Base-by-base conservation (phyloP, 2,113 vertebrate species). In the Apistogramma diplotaenia region DNA sequence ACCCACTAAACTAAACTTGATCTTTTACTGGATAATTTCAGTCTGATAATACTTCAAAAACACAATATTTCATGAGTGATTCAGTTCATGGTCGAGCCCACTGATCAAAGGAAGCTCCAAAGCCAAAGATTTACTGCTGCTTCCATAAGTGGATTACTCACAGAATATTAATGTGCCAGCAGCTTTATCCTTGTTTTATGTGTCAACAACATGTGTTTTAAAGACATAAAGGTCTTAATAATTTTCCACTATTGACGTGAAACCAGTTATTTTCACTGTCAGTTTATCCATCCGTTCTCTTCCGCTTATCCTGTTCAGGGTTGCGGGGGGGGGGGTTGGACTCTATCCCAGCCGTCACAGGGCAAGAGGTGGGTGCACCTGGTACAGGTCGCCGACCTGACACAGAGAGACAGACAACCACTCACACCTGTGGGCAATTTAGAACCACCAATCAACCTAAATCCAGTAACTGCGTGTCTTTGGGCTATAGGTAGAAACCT, bases 21-120 rank as follows among this genome's bases (percentile, higher is more conserved):
- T 46, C 40, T 1, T 67, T 29, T 67, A 29, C 16, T 70, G 18
- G 1, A 5, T n/a, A 31, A 6, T n/a, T 60, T 53, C 18, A n/a
- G 8, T 53, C 9, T 8, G 3, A n/a, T 53, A 46, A 40, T 54
- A 54, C n/a, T 54, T 54, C n/a, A 54, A 21, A 11, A 4, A 53
- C 51, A 54, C 51, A 54, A 4, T 27, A 67, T 46, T 67, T 27
- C 18, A 19, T 51, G 46, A 51, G 46, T 19, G 19, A 51, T 51
- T 51, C 18, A 51, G 6, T 49, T 51, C 16, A 8, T 6, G 0
- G 61, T 29, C 29, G 62, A 43, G 8, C 62, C 0, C 40, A 19
- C 37, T 10, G 37, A 65, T 13, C 21, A 18, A 4, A 0, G 16
- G 49, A 16, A 21, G 9, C 40, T 70, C 40, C 23, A 70, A 19